Percentiles rank a stretch among this genome's conserved stretches.
Evolutionary conservation across 1,140 invertebrate species (phyloP).

Genomic region (Muscidifurax raptorellus): DNA sequence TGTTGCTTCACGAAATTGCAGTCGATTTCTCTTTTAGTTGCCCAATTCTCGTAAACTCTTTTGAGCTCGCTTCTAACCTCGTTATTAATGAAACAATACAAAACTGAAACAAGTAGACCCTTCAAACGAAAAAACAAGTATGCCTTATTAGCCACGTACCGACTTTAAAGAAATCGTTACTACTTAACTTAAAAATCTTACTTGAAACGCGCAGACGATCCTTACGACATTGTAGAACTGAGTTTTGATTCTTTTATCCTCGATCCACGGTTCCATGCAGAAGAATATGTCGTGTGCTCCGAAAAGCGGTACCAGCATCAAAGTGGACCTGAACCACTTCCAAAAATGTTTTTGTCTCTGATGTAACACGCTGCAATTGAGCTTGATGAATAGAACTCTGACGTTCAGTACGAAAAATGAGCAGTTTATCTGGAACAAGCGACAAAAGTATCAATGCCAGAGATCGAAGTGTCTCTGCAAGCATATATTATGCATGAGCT

Average conservation of each 20-base stretch:
- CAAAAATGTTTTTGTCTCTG: conserved; percentile 4
- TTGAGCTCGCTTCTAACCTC: neutral
- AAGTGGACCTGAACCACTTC: conserved; percentile 14
- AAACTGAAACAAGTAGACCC: neutral
- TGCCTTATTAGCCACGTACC: neutral
- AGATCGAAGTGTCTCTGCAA: neutral
- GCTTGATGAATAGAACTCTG: conserved; percentile 7
- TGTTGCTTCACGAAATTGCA: conserved; percentile 11
- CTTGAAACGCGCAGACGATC: conserved; percentile 15
- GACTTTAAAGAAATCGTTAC: neutral
- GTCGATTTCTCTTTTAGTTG: conserved; percentile 8
- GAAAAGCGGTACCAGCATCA: conserved; percentile 35
- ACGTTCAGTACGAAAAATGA: conserved; percentile 24
- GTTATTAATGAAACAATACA: conserved; percentile 34
- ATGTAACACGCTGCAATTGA: neutral
- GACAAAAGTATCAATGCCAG: neutral
- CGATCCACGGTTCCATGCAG: conserved; percentile 13
- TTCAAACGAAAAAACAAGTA: neutral
- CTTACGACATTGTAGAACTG: neutral
- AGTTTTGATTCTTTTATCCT: neutral
- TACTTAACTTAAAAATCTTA: neutral
- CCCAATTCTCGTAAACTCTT: conserved; percentile 14
- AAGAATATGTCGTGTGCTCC: conserved; percentile 23
- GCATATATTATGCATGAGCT: neutral
- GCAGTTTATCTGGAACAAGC: conserved; percentile 11